Conservation (phyloP, 2,888 invertebrate species). For the Drosophila emarginata region DNA sequence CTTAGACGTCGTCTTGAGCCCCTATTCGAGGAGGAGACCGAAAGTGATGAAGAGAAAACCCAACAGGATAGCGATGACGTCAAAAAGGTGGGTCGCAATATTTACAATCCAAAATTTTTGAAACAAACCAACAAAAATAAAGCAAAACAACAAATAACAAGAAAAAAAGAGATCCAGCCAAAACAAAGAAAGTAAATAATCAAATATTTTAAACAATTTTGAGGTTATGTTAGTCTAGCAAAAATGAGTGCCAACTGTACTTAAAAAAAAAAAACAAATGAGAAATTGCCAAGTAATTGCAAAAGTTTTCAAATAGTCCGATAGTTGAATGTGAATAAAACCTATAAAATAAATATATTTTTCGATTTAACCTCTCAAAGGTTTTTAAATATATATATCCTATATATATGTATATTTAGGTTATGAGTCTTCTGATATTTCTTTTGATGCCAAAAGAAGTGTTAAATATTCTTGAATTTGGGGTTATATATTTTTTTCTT, state of each 20-base stretch:
- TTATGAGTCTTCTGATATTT: too few relatives aligned
- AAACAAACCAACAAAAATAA: constrained; percentile 31
- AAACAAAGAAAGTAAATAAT: too few relatives aligned
- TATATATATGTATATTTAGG: background rate
- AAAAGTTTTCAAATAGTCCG: too few relatives aligned
- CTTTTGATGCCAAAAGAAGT: background rate
- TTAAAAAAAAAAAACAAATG: too few relatives aligned
- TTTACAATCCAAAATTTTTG: constrained; percentile 62
- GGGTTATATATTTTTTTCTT: background rate
- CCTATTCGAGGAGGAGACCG: constrained; percentile 91
- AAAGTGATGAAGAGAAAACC: constrained; percentile 84
- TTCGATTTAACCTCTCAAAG: too few relatives aligned
- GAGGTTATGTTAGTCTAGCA: background rate
- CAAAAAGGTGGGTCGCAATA: constrained; percentile 82
- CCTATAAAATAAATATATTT: too few relatives aligned
- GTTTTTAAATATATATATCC: too few relatives aligned
- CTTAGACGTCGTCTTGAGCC: constrained; percentile 90
- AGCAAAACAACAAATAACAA: background rate
- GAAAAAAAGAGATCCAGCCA: too few relatives aligned
- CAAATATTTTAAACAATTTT: background rate
- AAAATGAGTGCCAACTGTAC: too few relatives aligned
- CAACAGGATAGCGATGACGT: constrained; percentile 82
- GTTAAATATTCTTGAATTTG: background rate
- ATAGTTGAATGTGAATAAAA: too few relatives aligned
- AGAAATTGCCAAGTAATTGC: too few relatives aligned